These are phyloP conservation scores for Phyllostomus hastatus DNA, from an alignment of 2,113 vertebrate species.

Conservation along the genomic window DNA sequence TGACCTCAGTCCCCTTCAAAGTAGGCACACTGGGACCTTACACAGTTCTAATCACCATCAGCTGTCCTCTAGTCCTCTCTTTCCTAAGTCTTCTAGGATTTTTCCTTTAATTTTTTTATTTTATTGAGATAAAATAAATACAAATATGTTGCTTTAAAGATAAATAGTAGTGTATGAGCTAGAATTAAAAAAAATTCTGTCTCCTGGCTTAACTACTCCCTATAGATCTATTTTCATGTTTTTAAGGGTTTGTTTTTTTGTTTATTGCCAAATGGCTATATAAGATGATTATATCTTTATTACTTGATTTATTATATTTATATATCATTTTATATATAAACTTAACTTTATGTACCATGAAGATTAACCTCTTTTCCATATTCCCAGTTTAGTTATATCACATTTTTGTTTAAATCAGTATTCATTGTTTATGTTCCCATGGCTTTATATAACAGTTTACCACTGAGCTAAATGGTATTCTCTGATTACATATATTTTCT, in stretches of 20 bases:
- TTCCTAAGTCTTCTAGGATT: neutral
- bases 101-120: constrained; percentile 15
- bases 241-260: neutral
- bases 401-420: neutral
- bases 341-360: neutral
- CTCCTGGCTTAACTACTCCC: neutral
- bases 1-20: too few species aligned
- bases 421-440: neutral
- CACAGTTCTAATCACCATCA: too few species aligned
- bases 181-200: neutral
- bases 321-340: neutral
- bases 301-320: constrained; percentile 6
- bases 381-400: neutral
- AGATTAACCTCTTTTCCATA: neutral
- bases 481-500: neutral
- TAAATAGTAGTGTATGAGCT: neutral
- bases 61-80: neutral
- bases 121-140: neutral
- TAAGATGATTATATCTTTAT: neutral
- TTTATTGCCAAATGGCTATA: neutral
- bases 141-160: neutral
- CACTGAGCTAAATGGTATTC: neutral
- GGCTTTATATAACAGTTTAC: neutral
- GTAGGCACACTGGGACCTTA: too few species aligned
- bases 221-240: neutral